These are phyloP conservation scores for Athalia circularis DNA, from an alignment of 2,888 invertebrate species.

Conservation along the genomic window DNA sequence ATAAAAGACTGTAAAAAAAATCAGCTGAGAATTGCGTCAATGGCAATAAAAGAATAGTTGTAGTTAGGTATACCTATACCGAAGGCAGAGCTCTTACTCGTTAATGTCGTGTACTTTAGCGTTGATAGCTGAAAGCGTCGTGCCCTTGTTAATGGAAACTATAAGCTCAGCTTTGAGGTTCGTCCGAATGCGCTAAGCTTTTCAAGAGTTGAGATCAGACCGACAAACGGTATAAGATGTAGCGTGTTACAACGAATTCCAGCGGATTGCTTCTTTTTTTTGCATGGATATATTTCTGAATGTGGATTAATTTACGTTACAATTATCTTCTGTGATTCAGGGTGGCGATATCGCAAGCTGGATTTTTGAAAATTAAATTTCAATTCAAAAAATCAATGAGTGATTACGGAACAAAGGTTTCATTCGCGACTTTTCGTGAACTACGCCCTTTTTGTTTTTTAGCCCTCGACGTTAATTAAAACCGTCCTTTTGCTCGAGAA, in stretches of 20 bases:
- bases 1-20: not conserved
- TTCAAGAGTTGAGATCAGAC: constrained; percentile 17
- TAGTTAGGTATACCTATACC: constrained; percentile 3
- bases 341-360: no score
- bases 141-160: constrained; percentile 35
- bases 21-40: constrained; percentile 5
- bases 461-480: no score
- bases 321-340: no score
- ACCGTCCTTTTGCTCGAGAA: no score
- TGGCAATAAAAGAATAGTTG: constrained; percentile 7
- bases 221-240: constrained; percentile 2
- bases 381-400: no score
- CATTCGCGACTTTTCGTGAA: no score
- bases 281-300: no score
- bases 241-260: not conserved
- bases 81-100: constrained; percentile 30
- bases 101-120: constrained; percentile 19
- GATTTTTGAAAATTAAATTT: no score
- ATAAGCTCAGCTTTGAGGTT: constrained; percentile 36
- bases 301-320: no score
- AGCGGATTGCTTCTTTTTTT: not conserved
- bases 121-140: constrained; percentile 35
- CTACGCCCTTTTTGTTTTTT: no score
- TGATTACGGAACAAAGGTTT: no score
- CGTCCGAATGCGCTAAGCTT: constrained; percentile 23